phyloP scores from a whole-genome alignment of 2,113 vertebrate species.

The Amphilophus citrinellus region DNA sequence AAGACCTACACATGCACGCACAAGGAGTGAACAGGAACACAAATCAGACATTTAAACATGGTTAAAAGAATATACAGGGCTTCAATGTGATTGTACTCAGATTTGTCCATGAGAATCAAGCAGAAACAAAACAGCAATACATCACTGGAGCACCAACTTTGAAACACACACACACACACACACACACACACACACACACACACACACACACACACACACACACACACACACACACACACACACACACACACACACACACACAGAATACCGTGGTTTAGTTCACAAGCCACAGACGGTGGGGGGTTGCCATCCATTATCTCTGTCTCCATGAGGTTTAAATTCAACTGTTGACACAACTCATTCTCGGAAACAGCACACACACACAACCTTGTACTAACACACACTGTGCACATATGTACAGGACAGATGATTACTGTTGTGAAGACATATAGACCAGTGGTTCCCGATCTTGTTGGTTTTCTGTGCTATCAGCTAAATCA shows the following conservation, averaged over 20 bases:
- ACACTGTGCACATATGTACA: conserved; percentile 23
- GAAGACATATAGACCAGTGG: conserved; percentile 36
- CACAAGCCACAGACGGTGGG: conserved; percentile 51
- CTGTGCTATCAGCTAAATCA: conserved; percentile 22
- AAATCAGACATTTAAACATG: conserved; percentile 42
- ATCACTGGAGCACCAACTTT: conserved; percentile 12
- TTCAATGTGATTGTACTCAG: conserved; percentile 8
- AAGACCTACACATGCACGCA: conserved; percentile 37
- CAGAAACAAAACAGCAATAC: conserved; percentile 30
- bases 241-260: neutral
- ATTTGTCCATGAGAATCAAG: conserved; percentile 17
- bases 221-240: conserved; percentile 12
- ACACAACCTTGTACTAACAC: conserved; percentile 10
- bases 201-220: neutral
- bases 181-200: too few relatives aligned
- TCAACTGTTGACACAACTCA: conserved; percentile 64
- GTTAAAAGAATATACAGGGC: conserved; percentile 22
- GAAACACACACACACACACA: too few relatives aligned
- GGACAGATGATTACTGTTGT: conserved; percentile 34
- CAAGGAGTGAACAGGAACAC: conserved; percentile 7
- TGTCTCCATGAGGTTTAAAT: conserved; percentile 66
- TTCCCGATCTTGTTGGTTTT: conserved; percentile 12
- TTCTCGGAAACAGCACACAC: conserved; percentile 45
- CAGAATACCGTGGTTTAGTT: conserved; percentile 30
- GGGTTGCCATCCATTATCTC: conserved; percentile 61